phyloP scores from a whole-genome alignment of 2,888 invertebrate genomes.

The Oegoconia quadripuncta region DNA sequence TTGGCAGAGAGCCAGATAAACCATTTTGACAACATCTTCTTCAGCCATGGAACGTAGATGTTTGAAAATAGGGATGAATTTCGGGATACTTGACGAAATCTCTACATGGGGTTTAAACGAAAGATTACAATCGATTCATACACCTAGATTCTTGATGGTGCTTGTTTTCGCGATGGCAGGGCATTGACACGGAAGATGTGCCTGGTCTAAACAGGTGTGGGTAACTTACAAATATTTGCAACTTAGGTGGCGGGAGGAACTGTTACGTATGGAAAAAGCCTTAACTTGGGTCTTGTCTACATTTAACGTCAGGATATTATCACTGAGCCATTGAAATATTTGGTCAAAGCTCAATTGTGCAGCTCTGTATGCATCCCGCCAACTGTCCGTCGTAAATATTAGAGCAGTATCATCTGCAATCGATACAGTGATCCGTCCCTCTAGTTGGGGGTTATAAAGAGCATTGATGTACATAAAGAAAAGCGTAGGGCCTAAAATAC shows the following conservation, averaged over 20 bases:
- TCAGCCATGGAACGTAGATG: too few species aligned
- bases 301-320: conserved; percentile 9
- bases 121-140: conserved; percentile 12
- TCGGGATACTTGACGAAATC: conserved; percentile 12
- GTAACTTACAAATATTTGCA: conserved; percentile 5
- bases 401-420: conserved; percentile 12
- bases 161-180: too few species aligned
- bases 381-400: conserved; percentile 2
- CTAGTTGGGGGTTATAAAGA: not conserved
- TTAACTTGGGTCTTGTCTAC: conserved; percentile 7
- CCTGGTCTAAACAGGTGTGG: too few species aligned
- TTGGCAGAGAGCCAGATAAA: conserved; percentile 17
- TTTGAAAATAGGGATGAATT: conserved; percentile 17
- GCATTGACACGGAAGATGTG: too few species aligned
- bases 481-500: not conserved
- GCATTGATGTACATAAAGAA: too few species aligned
- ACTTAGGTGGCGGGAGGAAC: conserved; percentile 1
- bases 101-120: conserved; percentile 11
- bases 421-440: not conserved
- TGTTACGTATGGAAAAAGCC: conserved; percentile 7
- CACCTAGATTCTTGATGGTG: conserved; percentile 8
- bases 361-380: not conserved
- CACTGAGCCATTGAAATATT: conserved; percentile 4
- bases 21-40: conserved; percentile 11
- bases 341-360: not conserved